A percentile compares a stretch with the other conserved stretches of the same genome.
Evolutionary conservation across 2,797 vertebrate genomes (phyloP).

Genomic region (Micrastur ruficollis): DNA sequence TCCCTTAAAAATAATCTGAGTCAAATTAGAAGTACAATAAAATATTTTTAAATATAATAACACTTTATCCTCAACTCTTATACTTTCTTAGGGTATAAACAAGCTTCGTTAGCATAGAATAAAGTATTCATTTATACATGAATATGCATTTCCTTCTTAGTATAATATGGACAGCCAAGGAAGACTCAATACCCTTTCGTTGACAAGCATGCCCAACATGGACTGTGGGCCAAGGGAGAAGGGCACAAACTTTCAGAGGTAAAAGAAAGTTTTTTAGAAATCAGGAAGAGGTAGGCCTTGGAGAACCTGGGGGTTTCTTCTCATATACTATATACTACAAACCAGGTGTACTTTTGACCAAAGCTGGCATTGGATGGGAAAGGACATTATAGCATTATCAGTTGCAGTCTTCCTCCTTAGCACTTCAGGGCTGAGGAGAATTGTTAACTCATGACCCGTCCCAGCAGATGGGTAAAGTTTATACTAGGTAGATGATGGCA

Average conservation of each 20-base stretch:
- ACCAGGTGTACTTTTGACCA: not conserved
- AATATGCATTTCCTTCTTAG: not conserved
- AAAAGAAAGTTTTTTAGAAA: not conserved
- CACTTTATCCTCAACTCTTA: not conserved
- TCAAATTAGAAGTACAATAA: not conserved
- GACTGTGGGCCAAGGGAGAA: not conserved
- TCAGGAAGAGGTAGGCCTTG: not conserved
- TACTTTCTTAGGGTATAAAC: not conserved
- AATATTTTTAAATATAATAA: not conserved
- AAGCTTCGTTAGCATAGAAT: not conserved
- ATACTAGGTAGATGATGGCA: not conserved
- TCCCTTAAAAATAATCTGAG: not conserved
- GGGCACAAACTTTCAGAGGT: not conserved
- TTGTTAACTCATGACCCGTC: not conserved
- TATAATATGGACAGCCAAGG: not conserved
- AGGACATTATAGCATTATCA: fast-evolving
- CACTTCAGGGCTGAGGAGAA: not conserved
- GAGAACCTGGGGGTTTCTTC: not conserved
- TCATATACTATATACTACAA: fast-evolving
- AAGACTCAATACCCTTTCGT: not conserved
- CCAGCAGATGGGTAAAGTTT: not conserved
- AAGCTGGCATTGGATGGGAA: not conserved
- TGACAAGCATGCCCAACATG: not conserved
- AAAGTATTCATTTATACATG: not conserved
- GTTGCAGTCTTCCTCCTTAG: not conserved